Evolutionary conservation across 2,888 invertebrate species (phyloP).

Genomic region (Cancer borealis): DNA sequence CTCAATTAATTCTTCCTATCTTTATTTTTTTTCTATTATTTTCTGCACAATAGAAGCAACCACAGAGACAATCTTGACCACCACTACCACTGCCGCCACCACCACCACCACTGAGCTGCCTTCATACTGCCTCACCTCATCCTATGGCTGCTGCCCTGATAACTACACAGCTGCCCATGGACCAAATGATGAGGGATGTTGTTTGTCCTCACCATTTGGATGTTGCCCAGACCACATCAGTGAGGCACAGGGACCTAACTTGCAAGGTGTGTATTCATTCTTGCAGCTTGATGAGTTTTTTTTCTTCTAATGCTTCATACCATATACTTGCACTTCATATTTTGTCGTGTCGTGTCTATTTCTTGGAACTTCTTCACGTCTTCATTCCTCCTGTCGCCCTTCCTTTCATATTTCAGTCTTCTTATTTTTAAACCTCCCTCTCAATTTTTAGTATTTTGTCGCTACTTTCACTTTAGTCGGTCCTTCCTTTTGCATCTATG

Average conservation of each 20-base stretch:
- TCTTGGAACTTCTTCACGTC: too few species aligned
- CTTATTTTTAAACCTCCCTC: too few species aligned
- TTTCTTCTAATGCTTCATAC: too few species aligned
- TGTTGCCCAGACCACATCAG: conserved; percentile 93
- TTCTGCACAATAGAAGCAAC: background rate
- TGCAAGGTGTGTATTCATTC: conserved; percentile 81
- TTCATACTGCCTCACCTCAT: conserved; percentile 72
- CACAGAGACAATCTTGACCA: conserved; percentile 77
- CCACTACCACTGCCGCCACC: conserved; percentile 78
- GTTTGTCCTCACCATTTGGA: conserved; percentile 87
- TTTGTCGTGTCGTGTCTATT: background rate
- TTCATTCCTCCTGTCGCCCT: too few species aligned
- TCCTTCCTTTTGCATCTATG: too few species aligned
- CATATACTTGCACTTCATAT: too few species aligned
- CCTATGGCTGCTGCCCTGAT: conserved; percentile 79
- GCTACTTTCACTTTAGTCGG: too few species aligned
- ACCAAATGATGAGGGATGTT: conserved; percentile 89
- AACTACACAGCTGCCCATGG: conserved; percentile 83
- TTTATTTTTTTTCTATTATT: background rate
- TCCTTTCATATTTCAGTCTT: too few species aligned
- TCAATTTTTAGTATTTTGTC: too few species aligned
- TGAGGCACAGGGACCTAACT: conserved; percentile 88
- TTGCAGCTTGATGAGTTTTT: too few species aligned
- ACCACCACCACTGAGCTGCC: conserved; percentile 63
- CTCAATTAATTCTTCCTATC: background rate